Conservation (phyloP, 1,140 invertebrate genomes). For the Melanaphis sacchari region DNA sequence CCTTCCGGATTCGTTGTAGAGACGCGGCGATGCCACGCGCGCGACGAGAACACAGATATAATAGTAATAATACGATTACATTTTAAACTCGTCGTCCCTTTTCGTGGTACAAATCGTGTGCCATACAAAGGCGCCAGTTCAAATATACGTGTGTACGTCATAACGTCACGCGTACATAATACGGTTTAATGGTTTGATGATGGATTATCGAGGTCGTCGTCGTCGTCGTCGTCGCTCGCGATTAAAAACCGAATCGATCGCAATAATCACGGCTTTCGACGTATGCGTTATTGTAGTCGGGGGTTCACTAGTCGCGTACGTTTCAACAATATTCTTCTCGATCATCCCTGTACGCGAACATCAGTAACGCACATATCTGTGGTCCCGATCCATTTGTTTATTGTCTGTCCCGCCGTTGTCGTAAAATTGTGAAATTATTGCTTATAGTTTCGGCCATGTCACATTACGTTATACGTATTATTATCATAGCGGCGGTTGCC, state of each 20-base stretch:
- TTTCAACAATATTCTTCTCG: not conserved
- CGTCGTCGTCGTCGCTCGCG: not conserved
- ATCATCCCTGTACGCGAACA: too few relatives aligned
- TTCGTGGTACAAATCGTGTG: not conserved
- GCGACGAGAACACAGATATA: not conserved
- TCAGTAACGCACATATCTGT: too few relatives aligned
- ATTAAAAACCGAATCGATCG: not conserved
- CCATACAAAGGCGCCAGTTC: too few relatives aligned
- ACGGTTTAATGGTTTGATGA: not conserved
- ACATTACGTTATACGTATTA: not conserved
- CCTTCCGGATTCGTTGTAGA: too few relatives aligned
- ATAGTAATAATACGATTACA: not conserved
- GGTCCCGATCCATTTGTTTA: not conserved
- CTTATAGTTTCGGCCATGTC: not conserved
- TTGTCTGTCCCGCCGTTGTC: not conserved
- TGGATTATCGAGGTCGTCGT: not conserved
- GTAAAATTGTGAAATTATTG: slow-evolving; percentile 10
- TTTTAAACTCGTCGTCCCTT: not conserved
- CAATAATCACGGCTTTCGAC: not conserved
- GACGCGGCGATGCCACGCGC: too few relatives aligned
- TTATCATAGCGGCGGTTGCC: not conserved
- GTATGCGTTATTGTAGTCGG: not conserved
- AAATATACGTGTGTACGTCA: not conserved
- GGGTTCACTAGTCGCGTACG: not conserved
- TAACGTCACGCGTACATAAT: not conserved